Evolutionary conservation across 2,113 vertebrate species (phyloP), one percentile per base, ranked within the genome.

Genomic region (Amia ocellicauda): DNA sequence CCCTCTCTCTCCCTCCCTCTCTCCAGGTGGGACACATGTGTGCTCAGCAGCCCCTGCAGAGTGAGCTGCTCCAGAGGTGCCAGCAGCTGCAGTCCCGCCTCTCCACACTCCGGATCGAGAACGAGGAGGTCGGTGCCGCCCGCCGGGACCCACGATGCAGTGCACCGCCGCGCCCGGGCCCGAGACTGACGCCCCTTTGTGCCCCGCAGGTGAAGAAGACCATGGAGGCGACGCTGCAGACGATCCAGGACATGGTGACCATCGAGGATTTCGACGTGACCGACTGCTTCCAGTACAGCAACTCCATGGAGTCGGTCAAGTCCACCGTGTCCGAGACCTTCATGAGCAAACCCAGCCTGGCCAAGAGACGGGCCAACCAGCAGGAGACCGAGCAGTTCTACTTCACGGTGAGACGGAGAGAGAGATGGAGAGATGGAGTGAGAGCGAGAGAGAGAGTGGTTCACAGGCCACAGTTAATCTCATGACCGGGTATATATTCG

Each of bases 361-460:
- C 97, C 74, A 99, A 99, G 80, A 86, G 97, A 16, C 78, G 95
- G 36, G 97, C 96, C 74, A 98, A 98, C 79, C 97, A 99, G 84
- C 97, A 99, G 78, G 96, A 99, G 87, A 99, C 97, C 0, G 97
- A 98, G 83, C 96, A 97, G 85, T 99, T 99, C 80, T 98, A 98
- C 79, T 99, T 98, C 84, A 98, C 94, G 62, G 97, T 98, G 76
- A 84, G 91, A n/a, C n/a, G 62, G 50, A 36, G 40, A 10, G 22
- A 3, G 14, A 16, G 13, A 4, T 9, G 9, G n/a, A 19, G 26
- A 14, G 50, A 40, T n/a, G 8, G 7, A n/a, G 27, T 27, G 9
- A 10, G 47, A 51, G 49, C 3, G 49, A 9, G n/a, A n/a, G n/a
- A n/a, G n/a, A n/a, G 20, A 16, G 22, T 14, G 11, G 27, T 40